These are phyloP conservation scores for Mellivora capensis DNA, from an alignment of 2,113 vertebrate genomes.

Conservation along the genomic window DNA sequence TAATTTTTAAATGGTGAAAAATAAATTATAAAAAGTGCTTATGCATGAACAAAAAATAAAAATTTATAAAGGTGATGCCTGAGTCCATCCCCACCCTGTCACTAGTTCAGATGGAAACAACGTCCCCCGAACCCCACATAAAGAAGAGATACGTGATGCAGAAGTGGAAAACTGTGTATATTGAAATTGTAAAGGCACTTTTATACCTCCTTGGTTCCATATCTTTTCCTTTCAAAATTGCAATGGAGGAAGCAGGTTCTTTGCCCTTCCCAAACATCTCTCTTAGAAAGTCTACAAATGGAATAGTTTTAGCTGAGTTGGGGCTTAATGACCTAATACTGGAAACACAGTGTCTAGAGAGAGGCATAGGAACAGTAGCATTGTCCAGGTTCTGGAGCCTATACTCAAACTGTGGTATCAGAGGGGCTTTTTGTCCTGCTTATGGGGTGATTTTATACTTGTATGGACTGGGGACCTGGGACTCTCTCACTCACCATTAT, in stretches of 20 bases:
- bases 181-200: neutral
- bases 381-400: too few species aligned
- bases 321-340: neutral
- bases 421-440: neutral
- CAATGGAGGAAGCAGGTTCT: neutral
- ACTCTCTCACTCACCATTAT: neutral
- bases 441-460: neutral
- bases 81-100: neutral
- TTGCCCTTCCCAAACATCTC: neutral
- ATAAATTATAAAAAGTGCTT: neutral
- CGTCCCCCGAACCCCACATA: rapidly evolving
- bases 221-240: neutral
- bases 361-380: neutral
- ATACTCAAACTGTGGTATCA: neutral
- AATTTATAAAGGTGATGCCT: neutral
- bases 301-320: neutral
- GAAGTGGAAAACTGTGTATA: neutral
- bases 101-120: neutral
- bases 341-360: neutral
- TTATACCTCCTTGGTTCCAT: neutral
- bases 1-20: neutral
- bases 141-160: neutral
- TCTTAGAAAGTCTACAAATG: neutral
- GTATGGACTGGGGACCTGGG: neutral
- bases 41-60: neutral